A percentile compares a stretch with the other conserved stretches of the same genome.
Evolutionary conservation across 2,888 invertebrate species (phyloP).

Genomic region (Eupithecia insigniata): DNA sequence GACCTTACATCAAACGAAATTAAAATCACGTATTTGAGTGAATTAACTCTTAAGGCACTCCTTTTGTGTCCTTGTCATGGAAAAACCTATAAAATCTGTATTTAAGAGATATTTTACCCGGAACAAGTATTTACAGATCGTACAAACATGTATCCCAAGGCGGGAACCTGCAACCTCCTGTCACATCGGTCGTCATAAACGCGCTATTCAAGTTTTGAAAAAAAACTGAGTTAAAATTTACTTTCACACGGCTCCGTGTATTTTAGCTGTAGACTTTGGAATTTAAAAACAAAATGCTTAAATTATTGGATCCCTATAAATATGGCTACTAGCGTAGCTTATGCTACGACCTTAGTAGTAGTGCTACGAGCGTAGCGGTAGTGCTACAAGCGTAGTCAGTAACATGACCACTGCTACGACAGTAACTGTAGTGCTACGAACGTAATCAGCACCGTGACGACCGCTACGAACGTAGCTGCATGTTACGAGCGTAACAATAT

Average conservation of each 20-base stretch:
- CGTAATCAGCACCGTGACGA: too few species aligned
- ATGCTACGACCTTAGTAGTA: not conserved
- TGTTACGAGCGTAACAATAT: not conserved
- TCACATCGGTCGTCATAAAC: too few species aligned
- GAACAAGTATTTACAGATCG: too few species aligned
- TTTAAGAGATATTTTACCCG: too few species aligned
- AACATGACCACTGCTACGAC: not conserved
- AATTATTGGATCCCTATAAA: not conserved
- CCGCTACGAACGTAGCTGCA: not conserved
- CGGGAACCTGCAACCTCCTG: too few species aligned
- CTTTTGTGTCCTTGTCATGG: too few species aligned
- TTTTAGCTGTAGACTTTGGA: not conserved
- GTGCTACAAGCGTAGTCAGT: not conserved
- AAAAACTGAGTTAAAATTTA: not conserved
- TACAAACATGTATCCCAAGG: too few species aligned
- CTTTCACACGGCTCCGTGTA: not conserved
- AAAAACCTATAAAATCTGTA: too few species aligned
- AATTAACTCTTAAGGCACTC: too few species aligned
- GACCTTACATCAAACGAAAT: not conserved
- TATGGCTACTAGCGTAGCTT: not conserved
- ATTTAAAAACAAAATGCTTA: too few species aligned
- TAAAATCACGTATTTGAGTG: not conserved
- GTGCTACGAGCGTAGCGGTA: not conserved
- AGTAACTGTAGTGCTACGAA: too few species aligned
- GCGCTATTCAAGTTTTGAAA: not conserved